Percentiles rank a stretch among this genome's conserved stretches.
Conservation (phyloP, 2,797 vertebrate species). For the Molossus alvarezi region DNA sequence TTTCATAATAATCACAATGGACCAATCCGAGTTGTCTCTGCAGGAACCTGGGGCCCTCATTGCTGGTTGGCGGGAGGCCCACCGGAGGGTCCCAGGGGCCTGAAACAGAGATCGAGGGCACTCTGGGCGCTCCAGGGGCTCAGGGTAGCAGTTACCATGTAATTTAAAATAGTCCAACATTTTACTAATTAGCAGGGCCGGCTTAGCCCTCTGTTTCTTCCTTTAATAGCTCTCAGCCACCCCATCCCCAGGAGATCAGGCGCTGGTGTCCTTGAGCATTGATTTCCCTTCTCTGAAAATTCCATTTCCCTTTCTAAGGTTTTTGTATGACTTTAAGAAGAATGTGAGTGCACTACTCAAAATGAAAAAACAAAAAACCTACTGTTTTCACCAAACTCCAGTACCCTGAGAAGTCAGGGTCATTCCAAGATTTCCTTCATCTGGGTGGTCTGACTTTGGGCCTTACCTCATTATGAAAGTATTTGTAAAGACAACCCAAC, state of each 20-base stretch:
- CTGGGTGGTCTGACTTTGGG: not conserved
- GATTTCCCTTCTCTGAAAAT: not conserved
- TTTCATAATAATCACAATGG: not conserved
- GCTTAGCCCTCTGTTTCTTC: not conserved
- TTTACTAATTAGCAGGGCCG: not conserved
- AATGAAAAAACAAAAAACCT: not conserved
- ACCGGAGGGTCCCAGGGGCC: accelerated
- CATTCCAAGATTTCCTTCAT: not conserved
- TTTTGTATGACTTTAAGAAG: constrained; percentile 10
- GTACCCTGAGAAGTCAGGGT: not conserved
- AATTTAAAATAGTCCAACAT: not conserved
- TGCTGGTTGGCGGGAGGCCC: not conserved
- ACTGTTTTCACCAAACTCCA: not conserved
- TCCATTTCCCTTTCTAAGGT: not conserved
- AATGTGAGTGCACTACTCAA: not conserved
- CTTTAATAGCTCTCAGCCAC: not conserved
- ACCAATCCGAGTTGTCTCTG: not conserved
- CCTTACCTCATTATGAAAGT: not conserved
- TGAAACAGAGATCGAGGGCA: not conserved
- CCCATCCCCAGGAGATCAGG: not conserved
- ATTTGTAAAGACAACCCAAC: not conserved
- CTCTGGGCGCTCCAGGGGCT: not conserved
- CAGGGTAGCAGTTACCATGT: accelerated
- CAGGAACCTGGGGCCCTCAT: no score
- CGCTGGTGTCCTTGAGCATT: not conserved